Evolutionary conservation across 1,140 invertebrate species (phyloP).

Genomic region (Pseudomyrmex dendroicus): DNA sequence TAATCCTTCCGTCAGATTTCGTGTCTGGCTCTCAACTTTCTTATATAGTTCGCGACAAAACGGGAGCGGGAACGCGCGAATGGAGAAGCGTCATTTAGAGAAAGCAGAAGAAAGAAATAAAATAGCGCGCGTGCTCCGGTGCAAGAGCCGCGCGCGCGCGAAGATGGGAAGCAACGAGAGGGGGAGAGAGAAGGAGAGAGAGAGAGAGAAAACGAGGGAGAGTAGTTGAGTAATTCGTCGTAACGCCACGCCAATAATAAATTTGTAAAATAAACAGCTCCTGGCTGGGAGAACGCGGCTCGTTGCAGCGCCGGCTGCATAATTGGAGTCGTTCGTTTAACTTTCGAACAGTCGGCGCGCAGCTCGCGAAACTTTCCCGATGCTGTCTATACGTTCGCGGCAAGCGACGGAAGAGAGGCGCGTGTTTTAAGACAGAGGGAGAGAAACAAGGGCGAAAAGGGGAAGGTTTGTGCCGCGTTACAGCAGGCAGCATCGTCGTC

Average conservation of each 20-base stretch:
- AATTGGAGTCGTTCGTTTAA: conserved; percentile 81
- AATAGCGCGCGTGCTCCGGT: neutral
- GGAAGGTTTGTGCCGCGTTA: conserved; percentile 1
- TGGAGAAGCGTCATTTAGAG: conserved; percentile 22
- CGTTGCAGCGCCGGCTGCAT: conserved; percentile 74
- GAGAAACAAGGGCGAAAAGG: neutral
- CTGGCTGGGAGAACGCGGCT: conserved; percentile 49
- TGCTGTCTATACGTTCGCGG: conserved; percentile 63
- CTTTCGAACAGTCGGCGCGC: conserved; percentile 76
- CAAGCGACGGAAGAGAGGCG: conserved; percentile 43
- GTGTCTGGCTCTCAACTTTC: neutral
- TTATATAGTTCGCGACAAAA: neutral
- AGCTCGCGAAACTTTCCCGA: conserved; percentile 74
- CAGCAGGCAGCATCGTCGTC: conserved; percentile 7
- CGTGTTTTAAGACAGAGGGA: conserved; percentile 20
- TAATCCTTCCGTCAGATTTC: conserved; percentile 19
- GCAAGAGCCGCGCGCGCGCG: neutral
- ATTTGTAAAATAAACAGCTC: conserved; percentile 80
- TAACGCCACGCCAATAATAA: conserved; percentile 77
- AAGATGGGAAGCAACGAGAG: conserved; percentile 20
- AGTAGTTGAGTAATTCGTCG: conserved; percentile 70
- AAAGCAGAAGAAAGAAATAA: conserved; percentile 44
- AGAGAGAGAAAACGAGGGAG: conserved; percentile 29
- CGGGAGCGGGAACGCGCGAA: neutral
- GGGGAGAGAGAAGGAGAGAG: conserved; percentile 25